These are phyloP conservation scores for Arrhamphus sclerolepis DNA, from an alignment of 2,797 vertebrate genomes.

Conservation along the genomic window DNA sequence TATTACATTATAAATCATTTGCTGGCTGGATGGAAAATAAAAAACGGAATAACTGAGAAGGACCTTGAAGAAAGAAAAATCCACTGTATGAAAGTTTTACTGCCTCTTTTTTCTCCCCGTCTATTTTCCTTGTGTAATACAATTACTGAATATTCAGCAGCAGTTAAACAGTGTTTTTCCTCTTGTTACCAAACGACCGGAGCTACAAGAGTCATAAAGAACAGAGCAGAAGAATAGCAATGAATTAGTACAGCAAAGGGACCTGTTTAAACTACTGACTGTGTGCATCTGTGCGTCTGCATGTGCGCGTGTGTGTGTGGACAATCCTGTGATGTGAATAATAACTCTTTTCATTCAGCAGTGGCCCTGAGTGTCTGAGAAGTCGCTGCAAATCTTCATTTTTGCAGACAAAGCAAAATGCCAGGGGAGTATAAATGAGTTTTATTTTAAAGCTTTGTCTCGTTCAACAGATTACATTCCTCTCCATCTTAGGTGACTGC, in stretches of 20 bases:
- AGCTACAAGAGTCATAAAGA: conserved; percentile 60
- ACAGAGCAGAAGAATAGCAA: conserved; percentile 58
- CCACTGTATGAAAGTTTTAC: no score
- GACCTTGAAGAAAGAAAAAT: no score
- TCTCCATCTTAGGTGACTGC: conserved; percentile 67
- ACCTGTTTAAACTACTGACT: conserved; percentile 24
- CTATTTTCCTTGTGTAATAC: no score
- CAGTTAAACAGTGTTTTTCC: conserved; percentile 56
- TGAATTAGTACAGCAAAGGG: conserved; percentile 52
- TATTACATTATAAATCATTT: no score
- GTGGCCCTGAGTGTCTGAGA: conserved; percentile 67
- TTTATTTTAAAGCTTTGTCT: conserved; percentile 76
- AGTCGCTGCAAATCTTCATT: conserved; percentile 72
- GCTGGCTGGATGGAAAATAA: no score
- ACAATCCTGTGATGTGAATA: conserved; percentile 69
- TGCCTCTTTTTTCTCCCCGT: no score
- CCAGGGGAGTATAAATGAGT: conserved; percentile 63
- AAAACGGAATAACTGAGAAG: no score
- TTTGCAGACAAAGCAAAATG: conserved; percentile 78
- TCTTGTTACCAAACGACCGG: conserved; percentile 54
- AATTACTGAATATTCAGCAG: conserved; percentile 22
- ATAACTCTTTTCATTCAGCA: conserved; percentile 72
- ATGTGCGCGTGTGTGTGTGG: conserved; percentile 28
- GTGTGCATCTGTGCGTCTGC: conserved; percentile 21
- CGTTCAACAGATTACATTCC: conserved; percentile 76